Conservation (phyloP, 2,797 vertebrate species). For the Pangasius djambal region DNA sequence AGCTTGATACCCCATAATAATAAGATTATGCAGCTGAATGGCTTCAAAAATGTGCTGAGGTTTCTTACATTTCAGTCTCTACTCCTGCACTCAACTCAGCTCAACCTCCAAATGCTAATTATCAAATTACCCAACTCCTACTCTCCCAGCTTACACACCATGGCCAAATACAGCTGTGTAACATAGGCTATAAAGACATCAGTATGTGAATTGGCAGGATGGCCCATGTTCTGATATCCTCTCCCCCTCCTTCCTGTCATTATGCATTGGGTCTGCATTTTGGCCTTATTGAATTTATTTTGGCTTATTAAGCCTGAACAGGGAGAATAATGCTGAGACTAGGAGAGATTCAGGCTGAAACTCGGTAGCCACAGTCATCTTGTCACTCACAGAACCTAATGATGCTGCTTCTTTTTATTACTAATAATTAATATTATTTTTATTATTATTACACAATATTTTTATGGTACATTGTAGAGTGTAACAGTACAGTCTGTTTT, state of each 20-base stretch:
- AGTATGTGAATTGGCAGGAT: conserved; percentile 21
- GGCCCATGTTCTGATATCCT: conserved; percentile 5
- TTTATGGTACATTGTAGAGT: not conserved
- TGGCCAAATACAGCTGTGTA: conserved; percentile 4
- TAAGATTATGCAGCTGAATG: conserved; percentile 12
- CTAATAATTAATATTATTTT: not conserved
- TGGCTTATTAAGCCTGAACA: conserved; percentile 38
- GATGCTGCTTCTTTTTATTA: not conserved
- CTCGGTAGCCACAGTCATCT: not conserved
- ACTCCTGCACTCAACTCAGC: not conserved
- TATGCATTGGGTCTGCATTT: conserved; percentile 39
- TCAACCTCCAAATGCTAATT: conserved; percentile 27
- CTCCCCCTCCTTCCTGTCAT: conserved; percentile 40
- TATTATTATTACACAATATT: not conserved
- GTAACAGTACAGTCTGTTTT: not conserved
- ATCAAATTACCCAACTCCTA: conserved; percentile 10
- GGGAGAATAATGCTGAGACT: conserved; percentile 31
- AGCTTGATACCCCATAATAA: conserved; percentile 20
- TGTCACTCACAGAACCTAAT: not conserved
- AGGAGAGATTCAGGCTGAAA: conserved; percentile 60
- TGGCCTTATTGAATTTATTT: conserved; percentile 48
- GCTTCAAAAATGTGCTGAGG: conserved; percentile 24
- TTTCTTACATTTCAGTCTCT: conserved; percentile 16
- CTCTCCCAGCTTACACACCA: not conserved
- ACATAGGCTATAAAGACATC: conserved; percentile 8